These are phyloP conservation scores for Anolis carolinensis DNA, from an alignment of 2,113 vertebrate species.

Conservation along the genomic window DNA sequence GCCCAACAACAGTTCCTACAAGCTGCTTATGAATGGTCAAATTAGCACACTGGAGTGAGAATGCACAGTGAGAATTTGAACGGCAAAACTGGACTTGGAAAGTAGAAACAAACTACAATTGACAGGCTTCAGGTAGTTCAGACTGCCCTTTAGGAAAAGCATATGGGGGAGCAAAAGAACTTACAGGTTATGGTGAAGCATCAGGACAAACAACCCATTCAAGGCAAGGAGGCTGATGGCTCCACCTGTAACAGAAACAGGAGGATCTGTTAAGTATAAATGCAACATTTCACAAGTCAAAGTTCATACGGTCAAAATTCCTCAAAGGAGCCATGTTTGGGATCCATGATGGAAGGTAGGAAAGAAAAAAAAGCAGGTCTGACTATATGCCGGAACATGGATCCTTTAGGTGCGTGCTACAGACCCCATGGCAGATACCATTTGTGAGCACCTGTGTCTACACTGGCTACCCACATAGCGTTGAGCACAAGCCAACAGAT, in stretches of 20 bases:
- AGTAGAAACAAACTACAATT: not conserved
- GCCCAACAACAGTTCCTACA: too few species aligned
- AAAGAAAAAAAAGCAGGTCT: not conserved
- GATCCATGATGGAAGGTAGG: not conserved
- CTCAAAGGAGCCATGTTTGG: not conserved
- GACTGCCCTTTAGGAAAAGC: not conserved
- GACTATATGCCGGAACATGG: not conserved
- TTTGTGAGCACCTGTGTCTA: not conserved
- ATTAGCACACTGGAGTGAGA: not conserved
- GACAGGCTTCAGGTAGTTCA: not conserved
- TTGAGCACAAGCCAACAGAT: not conserved
- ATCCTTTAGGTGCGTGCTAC: not conserved
- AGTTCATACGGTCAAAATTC: too few species aligned
- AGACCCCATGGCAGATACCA: too few species aligned
- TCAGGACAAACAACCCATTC: slow-evolving; percentile 93
- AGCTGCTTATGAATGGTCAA: not conserved
- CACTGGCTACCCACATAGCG: not conserved
- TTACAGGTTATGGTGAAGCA: slow-evolving; percentile 97
- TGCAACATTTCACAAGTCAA: too few species aligned
- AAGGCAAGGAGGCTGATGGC: slow-evolving; percentile 93
- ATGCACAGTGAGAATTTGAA: not conserved
- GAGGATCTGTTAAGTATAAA: not conserved
- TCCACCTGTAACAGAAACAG: slow-evolving; percentile 80
- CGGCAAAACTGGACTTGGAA: not conserved
- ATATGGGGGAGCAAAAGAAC: slow-evolving; percentile 54